Base-by-base conservation (phyloP, 53 echinoderm and acorn worm species). In the Paelopatides confundens region DNA sequence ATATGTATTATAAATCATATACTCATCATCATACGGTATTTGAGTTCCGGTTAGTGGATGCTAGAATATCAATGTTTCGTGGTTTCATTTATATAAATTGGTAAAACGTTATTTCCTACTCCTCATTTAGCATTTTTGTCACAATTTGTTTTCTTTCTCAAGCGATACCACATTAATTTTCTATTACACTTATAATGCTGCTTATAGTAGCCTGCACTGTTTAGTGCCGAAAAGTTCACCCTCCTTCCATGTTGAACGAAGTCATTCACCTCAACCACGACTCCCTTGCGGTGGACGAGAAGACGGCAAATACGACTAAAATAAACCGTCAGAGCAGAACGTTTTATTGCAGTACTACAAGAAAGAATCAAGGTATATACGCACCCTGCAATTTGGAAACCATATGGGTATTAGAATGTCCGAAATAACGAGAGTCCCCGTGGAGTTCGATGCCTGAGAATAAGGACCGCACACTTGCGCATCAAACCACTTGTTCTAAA, bases 401-500 rank as follows among this genome's bases (percentile, higher is more conserved):
- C 74, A 74, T 74, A 74, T 74, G 74, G 46, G 74, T 28, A 39
- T 74, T 12, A 58, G 39, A 40, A 46, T 74, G 74, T 39, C 74
- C 74, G 38, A 74, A 74, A 40, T 46, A 39, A 46, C 26, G 21
- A 23, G 74, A 26, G 15, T 74, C 74, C 74, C 74, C 46, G 74
- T 35, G 39, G 74, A 46, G 46, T 21, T 26, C 18, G 27, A 46
- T 28, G 74, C 74, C 40, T 40, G 74, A 74, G 74, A 74, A 26
- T 46, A 27, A n/a, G 46, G n/a, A 39, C 74, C n/a, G 24, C 40
- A 38, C 74, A 35, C 74, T 74, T 29, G 74, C 46, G 58, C 46
- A 39, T 74, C 39, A 74, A 74, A 36, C 74, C 74, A 74, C 74
- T 74, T 74, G 74, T 29, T 74, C 74, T 36, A 74, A 74, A 74